Percentiles rank a stretch among this genome's conserved stretches.
These are phyloP conservation scores for Cyclura pinguis DNA, from an alignment of 2,797 vertebrate genomes.

Conservation along the genomic window DNA sequence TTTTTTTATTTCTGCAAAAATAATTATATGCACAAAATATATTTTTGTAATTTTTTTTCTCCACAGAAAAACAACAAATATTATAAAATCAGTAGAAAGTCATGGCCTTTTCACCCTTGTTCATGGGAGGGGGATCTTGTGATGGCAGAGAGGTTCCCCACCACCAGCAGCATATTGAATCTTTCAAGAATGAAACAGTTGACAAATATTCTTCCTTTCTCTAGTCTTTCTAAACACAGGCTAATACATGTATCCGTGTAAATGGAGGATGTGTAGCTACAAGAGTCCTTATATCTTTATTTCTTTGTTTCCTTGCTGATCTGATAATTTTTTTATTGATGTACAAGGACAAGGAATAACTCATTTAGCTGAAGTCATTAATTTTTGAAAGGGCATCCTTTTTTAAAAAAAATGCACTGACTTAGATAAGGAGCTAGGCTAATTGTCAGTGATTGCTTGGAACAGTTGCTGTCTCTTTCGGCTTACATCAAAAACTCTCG, in stretches of 20 bases:
- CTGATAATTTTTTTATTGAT: conserved; percentile 25
- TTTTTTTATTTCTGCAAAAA: too few relatives aligned
- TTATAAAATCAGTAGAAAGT: too few relatives aligned
- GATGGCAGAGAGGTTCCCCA: too few relatives aligned
- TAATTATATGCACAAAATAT: too few relatives aligned
- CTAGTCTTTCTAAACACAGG: neutral
- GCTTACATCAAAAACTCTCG: neutral
- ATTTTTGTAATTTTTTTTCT: too few relatives aligned
- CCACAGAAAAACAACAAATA: too few relatives aligned
- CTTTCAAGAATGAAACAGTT: too few relatives aligned
- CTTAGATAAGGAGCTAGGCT: neutral
- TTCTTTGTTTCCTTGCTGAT: neutral
- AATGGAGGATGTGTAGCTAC: neutral
- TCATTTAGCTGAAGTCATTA: conserved; percentile 12
- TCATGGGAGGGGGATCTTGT: too few relatives aligned
- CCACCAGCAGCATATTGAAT: too few relatives aligned
- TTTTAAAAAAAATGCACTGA: neutral
- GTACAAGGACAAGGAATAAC: conserved; percentile 23
- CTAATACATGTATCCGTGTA: neutral
- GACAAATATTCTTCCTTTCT: neutral
- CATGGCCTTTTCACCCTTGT: too few relatives aligned
- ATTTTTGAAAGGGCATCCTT: conserved; percentile 17
- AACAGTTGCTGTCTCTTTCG: neutral
- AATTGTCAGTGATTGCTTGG: neutral
- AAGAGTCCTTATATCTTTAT: neutral